Conservation (phyloP, 30 jellyfish, hydroid and myxozoan genomes). For the Turritopsis dohrnii region DNA sequence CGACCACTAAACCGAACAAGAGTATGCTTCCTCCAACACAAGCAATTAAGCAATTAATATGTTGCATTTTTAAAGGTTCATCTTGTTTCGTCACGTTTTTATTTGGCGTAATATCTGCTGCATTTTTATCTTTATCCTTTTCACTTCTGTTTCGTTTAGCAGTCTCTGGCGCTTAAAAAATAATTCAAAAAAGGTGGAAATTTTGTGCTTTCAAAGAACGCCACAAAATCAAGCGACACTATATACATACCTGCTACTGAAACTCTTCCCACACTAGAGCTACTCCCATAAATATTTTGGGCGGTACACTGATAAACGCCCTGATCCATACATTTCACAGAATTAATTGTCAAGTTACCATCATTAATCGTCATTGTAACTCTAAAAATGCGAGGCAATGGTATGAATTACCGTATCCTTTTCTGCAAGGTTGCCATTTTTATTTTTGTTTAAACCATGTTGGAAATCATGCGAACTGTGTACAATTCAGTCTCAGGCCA, state of each 20-base stretch:
- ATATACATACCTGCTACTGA: constrained; percentile 14
- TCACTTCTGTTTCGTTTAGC: background rate
- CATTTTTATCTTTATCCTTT: background rate
- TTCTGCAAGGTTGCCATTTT: too few species aligned
- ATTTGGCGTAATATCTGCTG: background rate
- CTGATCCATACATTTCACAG: constrained; percentile 4
- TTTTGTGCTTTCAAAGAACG: too few species aligned
- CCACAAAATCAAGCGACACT: too few species aligned
- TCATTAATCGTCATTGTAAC: background rate
- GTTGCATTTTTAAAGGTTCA: constrained; percentile 1
- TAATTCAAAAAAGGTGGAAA: too few species aligned
- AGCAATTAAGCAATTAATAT: constrained; percentile 23
- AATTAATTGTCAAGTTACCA: background rate
- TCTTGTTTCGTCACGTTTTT: background rate
- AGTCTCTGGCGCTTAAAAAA: constrained; percentile 16
- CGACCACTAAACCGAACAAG: background rate
- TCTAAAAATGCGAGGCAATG: background rate
- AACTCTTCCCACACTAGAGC: background rate
- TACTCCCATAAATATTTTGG: constrained; percentile 3
- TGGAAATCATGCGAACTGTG: too few species aligned
- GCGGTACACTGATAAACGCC: constrained; percentile 24
- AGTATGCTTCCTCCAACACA: constrained; percentile 7
- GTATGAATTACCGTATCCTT: too few species aligned
- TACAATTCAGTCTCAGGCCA: too few species aligned
- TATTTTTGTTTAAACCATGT: too few species aligned